Percentiles rank a stretch among this genome's conserved stretches.
Conservation (phyloP, 2,888 invertebrate species). For the Xylota sylvarum region DNA sequence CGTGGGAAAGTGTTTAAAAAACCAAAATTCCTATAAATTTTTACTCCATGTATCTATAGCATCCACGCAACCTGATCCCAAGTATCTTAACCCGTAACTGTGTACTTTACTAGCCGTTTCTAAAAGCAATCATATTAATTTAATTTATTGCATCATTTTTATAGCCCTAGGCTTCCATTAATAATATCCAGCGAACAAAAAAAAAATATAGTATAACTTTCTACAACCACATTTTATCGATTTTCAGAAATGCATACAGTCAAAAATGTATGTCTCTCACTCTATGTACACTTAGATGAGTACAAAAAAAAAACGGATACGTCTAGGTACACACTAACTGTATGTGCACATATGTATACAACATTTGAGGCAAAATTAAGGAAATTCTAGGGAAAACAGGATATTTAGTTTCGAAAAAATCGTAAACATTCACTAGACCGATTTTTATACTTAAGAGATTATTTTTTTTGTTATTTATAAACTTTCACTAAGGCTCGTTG, state of each 20-base stretch:
- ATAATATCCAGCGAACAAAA: slow-evolving; percentile 5
- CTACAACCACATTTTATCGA: slow-evolving; percentile 76
- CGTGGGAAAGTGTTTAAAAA: neutral
- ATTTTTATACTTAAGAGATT: neutral
- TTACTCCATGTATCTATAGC: neutral
- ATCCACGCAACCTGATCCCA: neutral
- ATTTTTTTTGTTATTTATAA: neutral
- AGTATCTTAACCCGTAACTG: neutral
- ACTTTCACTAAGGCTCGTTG: slow-evolving; percentile 25
- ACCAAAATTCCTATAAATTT: too few relatives aligned
- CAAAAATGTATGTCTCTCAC: slow-evolving; percentile 57
- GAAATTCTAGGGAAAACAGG: neutral
- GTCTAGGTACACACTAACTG: slow-evolving; percentile 69
- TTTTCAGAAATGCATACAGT: slow-evolving; percentile 77
- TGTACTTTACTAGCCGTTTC: neutral
- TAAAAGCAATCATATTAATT: slow-evolving; percentile 12
- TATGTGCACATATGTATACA: slow-evolving; percentile 20
- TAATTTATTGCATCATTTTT: slow-evolving; percentile 35
- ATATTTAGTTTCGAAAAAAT: neutral
- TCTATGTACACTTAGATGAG: slow-evolving; percentile 64
- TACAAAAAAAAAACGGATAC: slow-evolving; percentile 38
- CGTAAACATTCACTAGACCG: slow-evolving; percentile 40
- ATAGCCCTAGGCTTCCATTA: neutral
- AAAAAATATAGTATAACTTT: slow-evolving; percentile 28
- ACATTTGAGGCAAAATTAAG: slow-evolving; percentile 11